Percentiles rank a stretch among this genome's conserved stretches.
phyloP scores from a whole-genome alignment of 2,888 invertebrate genomes.

The Liposcelis brunnea region DNA sequence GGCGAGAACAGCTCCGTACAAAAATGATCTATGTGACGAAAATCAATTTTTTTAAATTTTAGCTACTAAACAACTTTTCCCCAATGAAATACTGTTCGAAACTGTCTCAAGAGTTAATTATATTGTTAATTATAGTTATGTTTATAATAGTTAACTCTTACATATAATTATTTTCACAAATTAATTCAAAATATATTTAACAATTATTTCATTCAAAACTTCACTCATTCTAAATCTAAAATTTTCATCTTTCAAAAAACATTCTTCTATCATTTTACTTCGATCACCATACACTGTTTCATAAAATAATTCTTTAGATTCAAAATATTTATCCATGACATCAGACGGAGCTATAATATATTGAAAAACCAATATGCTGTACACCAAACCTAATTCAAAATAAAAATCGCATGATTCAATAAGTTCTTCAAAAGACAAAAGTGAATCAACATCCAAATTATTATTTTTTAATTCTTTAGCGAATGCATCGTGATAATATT shows the following conservation, averaged over 20 bases:
- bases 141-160: too few relatives aligned
- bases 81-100: too few relatives aligned
- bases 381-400: conserved; percentile 29
- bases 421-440: conserved; percentile 25
- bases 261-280: conserved; percentile 33
- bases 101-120: too few relatives aligned
- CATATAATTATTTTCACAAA: too few relatives aligned
- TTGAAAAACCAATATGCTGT: background rate
- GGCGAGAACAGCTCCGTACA: too few relatives aligned
- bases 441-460: conserved; percentile 31
- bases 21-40: too few relatives aligned
- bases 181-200: conserved; percentile 24
- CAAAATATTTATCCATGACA: background rate
- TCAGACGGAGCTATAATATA: background rate
- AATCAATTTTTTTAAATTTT: too few relatives aligned
- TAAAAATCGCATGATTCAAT: conserved; percentile 34
- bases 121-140: too few relatives aligned
- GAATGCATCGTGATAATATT: background rate
- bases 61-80: too few relatives aligned
- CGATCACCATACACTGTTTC: conserved; percentile 27
- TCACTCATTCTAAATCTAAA: conserved; percentile 34
- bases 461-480: conserved; percentile 15
- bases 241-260: conserved; percentile 31
- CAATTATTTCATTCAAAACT: conserved; percentile 37
- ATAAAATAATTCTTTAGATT: background rate